Base-by-base conservation (phyloP, 2,113 vertebrate species). In the Burhinus oedicnemus region DNA sequence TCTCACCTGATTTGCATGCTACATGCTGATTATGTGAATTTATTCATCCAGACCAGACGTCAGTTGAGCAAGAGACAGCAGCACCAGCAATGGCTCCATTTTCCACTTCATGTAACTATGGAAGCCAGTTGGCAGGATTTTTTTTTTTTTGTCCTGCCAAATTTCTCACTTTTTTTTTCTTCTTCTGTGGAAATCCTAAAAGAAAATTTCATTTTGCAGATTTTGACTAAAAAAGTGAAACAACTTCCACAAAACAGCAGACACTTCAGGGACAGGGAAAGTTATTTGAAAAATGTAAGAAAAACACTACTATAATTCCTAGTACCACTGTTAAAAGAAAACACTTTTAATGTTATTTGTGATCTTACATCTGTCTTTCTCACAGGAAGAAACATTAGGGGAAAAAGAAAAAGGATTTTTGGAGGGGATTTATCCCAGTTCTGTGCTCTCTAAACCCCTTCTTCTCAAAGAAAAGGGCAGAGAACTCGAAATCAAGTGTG, bases 391-490 rank as follows among this genome's bases (percentile, higher is more conserved):
- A 94, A 55, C 34, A 78, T 54, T 89, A 45, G 18, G 15, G 21
- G 4, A 3, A 10, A n/a, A 45, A 47, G 38, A 30, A 38, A 34
- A 15, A 36, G 15, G 8, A 30, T 30, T 89, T 92, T 93, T 77
- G 34, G 42, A 80, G 58, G 51, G 84, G 25, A 52, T 85, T 95
- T 94, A 87, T 96, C 93, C 89, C 70, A 76, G 91, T 76, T 96
- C 40, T 84, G 57, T 77, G 75, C 72, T 93, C 87, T 91, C 52
- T 89, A 95, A 91, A 76, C 68, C 93, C 69, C 77, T 89, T 89
- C 90, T 83, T 95, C 74, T 87, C 61, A 91, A 94, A 92, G 84
- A 93, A 97, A 95, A 96, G 66, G 92, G 62, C 78, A 93, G 5
- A 66, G 75, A 90, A 94, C 88, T 95, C 5, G 2, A 95, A 94